Evolutionary conservation across 2,888 invertebrate species (phyloP), one percentile per base, ranked within the genome.

Genomic region (Ophioninae sp.): DNA sequence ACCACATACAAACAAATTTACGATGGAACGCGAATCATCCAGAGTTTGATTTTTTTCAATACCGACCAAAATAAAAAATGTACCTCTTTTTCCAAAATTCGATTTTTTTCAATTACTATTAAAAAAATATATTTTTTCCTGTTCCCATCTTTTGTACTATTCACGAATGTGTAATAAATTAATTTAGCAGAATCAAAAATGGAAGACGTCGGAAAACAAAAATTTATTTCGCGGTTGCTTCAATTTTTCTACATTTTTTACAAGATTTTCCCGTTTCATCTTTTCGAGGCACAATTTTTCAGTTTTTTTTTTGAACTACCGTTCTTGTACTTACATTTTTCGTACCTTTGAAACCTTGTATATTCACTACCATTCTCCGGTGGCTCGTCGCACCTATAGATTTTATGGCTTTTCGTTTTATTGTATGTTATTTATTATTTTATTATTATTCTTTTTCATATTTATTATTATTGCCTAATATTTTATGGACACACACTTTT

Each of bases 1-100:
- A 85, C 84, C 63, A 61, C 84, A 61, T 84, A 82, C 75, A 84
- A 83, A 84, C 82, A 87, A 89, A 89, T 89, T 89, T 88, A 89
- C 87, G 88, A 87, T 85, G 81, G 68, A 67, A 65, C 82, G 71
- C 58, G 74, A 68, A 84, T 85, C 82, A 82, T 84, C 67, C 79
- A 63, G 51, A 77, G 79, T 67, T 67, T 75, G 9, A 51, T 51
- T 51, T 6, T 13, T 3, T 13, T 51, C 6, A 17, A 30, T 30
- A 30, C 30, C 30, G 30, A 30, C 13, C 6, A 5, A 51, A 51
- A 2, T n/a, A 17, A 51, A 17, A 17, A 13, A 6, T 51, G 0
- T 51, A 10, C 13, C 5, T 17, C 13, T 17, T 17, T 1, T 17
- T 17, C 17, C 13, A 17, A 51, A 51, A 17, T 17, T 51, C 3